phyloP scores from a whole-genome alignment of 2,888 invertebrate genomes.

The Cephonodes hylas region DNA sequence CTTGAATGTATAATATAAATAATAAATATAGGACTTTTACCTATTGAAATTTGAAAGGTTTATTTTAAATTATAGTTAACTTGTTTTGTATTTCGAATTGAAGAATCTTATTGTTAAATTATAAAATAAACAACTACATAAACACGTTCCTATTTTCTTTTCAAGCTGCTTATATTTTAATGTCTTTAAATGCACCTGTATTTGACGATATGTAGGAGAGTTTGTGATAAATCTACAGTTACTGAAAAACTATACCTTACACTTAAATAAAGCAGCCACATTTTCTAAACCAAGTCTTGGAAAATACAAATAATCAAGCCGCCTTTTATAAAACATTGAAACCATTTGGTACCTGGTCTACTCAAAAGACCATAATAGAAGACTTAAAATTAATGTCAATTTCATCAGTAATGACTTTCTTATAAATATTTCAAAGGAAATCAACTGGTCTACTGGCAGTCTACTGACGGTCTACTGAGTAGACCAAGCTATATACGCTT shows the following conservation, averaged over 20 bases:
- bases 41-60: neutral
- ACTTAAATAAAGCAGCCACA: neutral
- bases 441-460: constrained; percentile 13
- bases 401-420: neutral
- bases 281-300: neutral
- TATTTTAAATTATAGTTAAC: neutral
- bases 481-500: constrained; percentile 11
- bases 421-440: neutral
- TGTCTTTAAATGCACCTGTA: neutral
- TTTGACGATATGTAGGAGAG: neutral
- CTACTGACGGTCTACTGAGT: constrained; percentile 25
- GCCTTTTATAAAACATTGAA: neutral
- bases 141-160: neutral
- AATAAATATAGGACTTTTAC: too few species aligned
- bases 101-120: neutral
- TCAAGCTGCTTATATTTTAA: neutral
- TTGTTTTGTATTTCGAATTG: too few species aligned
- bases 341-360: neutral
- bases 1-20: too few species aligned
- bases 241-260: neutral
- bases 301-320: neutral
- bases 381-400: neutral
- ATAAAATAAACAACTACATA: neutral
- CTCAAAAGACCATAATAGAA: constrained; percentile 1
- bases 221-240: neutral